These are phyloP conservation scores for Semnornis frantzii DNA, from an alignment of 2,113 vertebrate genomes.

Conservation along the genomic window DNA sequence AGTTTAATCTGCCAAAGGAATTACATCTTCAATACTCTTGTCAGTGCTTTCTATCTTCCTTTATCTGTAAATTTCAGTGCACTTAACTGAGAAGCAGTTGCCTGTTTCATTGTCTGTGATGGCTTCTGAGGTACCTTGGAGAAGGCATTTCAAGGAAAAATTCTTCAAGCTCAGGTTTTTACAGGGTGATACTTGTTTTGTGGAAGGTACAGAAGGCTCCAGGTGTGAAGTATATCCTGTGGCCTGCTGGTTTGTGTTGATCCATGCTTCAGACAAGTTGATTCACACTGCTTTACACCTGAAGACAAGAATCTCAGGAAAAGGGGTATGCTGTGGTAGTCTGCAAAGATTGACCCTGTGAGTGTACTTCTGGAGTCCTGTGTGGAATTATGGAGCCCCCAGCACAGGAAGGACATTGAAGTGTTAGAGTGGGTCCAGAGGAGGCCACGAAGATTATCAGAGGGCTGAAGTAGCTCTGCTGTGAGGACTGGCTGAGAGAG, in stretches of 20 bases:
- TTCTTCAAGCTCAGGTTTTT: neutral
- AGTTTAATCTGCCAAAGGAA: neutral
- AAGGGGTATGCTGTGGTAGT: neutral
- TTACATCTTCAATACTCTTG: neutral
- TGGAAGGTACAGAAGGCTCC: neutral
- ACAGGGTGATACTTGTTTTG: neutral
- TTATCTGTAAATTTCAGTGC: neutral
- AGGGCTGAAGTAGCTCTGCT: no score
- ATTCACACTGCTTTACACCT: neutral
- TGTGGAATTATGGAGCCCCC: no score
- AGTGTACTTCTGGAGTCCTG: neutral
- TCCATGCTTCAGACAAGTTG: neutral
- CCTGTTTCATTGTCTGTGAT: slow-evolving; percentile 16
- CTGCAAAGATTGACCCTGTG: neutral
- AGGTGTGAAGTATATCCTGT: neutral
- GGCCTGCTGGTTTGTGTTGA: neutral
- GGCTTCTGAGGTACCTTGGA: slow-evolving; percentile 34
- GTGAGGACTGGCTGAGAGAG: no score
- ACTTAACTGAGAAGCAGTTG: neutral
- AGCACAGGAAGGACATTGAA: no score
- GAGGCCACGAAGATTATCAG: no score
- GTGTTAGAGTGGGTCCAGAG: no score
- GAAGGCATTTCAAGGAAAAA: slow-evolving; percentile 18
- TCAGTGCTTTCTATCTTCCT: neutral
- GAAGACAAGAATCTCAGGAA: neutral